phyloP scores from a whole-genome alignment of 2,888 invertebrate genomes.

The Agrotis ipsilon region DNA sequence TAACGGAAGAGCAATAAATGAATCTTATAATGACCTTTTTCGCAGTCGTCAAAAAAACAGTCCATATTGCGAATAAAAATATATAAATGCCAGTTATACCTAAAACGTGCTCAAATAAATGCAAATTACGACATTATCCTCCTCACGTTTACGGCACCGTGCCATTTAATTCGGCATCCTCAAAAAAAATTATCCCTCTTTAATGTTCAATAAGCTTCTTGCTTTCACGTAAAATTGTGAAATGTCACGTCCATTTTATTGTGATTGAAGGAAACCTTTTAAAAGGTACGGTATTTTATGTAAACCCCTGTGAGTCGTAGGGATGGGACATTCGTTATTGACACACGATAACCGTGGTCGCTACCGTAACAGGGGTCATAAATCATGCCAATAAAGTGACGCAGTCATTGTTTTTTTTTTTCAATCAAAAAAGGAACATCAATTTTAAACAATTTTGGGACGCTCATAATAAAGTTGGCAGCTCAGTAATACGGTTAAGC shows the following conservation, averaged over 20 bases:
- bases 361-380: conserved; percentile 9
- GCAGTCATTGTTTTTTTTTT: conserved; percentile 26
- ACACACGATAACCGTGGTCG: conserved; percentile 26
- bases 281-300: conserved; percentile 38
- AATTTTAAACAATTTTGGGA: not conserved
- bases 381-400: conserved; percentile 25
- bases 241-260: conserved; percentile 58
- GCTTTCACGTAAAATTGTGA: conserved; percentile 45
- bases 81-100: conserved; percentile 30
- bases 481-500: no score
- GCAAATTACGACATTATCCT: conserved; percentile 42
- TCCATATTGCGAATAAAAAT: conserved; percentile 8
- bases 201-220: conserved; percentile 43
- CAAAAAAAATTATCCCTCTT: conserved; percentile 28
- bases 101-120: conserved; percentile 32
- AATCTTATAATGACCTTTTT: not conserved
- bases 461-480: no score
- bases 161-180: conserved; percentile 48
- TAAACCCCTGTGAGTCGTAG: not conserved
- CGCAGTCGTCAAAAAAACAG: not conserved
- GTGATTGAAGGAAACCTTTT: conserved; percentile 48
- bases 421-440: not conserved
- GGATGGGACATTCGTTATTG: conserved; percentile 25
- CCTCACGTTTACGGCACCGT: conserved; percentile 43
- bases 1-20: not conserved